phyloP scores from a whole-genome alignment of 2,113 vertebrate species.

The Struthio camelus region DNA sequence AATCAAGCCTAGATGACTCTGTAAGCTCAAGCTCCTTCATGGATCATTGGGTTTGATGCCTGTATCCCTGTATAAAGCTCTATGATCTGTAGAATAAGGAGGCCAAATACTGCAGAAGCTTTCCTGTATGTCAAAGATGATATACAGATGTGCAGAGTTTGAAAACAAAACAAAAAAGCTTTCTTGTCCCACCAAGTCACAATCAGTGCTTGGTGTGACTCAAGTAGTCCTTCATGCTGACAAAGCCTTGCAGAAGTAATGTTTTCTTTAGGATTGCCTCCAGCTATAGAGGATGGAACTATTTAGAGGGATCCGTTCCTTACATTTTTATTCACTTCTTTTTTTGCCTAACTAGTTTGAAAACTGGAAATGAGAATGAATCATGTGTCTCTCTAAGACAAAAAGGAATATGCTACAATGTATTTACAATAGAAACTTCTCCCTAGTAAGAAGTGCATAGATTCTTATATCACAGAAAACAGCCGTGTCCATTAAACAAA shows the following conservation, averaged over 20 bases:
- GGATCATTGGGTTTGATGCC: slow-evolving; percentile 21
- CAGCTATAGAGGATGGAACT: background rate
- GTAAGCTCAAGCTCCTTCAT: slow-evolving; percentile 14
- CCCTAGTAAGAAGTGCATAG: background rate
- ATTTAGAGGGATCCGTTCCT: background rate
- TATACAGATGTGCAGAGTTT: background rate
- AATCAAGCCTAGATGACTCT: background rate
- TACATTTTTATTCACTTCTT: background rate
- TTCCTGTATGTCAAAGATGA: background rate
- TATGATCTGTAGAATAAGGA: slow-evolving; percentile 29
- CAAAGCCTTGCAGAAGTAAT: background rate
- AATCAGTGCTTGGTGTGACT: background rate
- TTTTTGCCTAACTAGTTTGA: background rate
- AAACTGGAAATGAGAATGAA: background rate
- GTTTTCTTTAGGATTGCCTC: background rate
- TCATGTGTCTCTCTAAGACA: background rate
- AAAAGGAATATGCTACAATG: background rate
- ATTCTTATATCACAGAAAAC: background rate
- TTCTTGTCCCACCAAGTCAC: background rate
- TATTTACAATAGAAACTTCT: background rate
- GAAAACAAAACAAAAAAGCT: background rate
- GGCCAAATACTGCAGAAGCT: background rate
- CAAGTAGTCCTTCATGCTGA: background rate
- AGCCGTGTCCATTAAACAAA: background rate
- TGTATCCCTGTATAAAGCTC: slow-evolving; percentile 11